A percentile compares a stretch with the other conserved stretches of the same genome.
Evolutionary conservation across 2,888 invertebrate species (phyloP).

Genomic region (Xanthia icteritia): DNA sequence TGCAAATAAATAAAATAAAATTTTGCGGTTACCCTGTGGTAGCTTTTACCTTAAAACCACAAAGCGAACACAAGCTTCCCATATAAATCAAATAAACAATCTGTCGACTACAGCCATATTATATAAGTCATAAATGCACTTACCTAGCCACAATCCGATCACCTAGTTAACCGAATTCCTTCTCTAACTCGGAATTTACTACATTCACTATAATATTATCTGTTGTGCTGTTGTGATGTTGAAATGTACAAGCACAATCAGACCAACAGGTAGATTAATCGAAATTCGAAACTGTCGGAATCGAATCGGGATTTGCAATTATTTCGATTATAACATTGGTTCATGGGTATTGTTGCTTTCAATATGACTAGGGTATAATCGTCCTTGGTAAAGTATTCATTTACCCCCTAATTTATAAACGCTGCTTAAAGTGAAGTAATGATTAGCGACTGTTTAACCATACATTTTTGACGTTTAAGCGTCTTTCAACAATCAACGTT

Average conservation of each 20-base stretch:
- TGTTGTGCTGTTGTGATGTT: slow-evolving; percentile 21
- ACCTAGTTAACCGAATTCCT: slow-evolving; percentile 39
- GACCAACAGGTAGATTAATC: background rate
- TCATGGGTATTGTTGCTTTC: background rate
- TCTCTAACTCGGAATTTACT: slow-evolving; percentile 37
- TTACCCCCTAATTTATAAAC: no score
- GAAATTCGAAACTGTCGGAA: slow-evolving; percentile 1
- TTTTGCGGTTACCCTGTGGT: no score
- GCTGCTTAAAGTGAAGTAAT: no score
- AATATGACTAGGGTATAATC: background rate
- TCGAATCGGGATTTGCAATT: slow-evolving; percentile 1
- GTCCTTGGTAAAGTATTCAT: background rate
- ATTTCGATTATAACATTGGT: slow-evolving; percentile 5
- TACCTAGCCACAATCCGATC: slow-evolving; percentile 21
- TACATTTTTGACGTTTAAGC: no score
- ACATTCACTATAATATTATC: slow-evolving; percentile 25
- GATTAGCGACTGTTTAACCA: no score
- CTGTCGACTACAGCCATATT: background rate
- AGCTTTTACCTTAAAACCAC: background rate
- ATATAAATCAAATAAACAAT: slow-evolving; percentile 25
- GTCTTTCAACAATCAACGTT: no score
- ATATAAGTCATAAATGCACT: slow-evolving; percentile 3
- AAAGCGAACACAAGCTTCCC: slow-evolving; percentile 13
- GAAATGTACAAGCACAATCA: slow-evolving; percentile 19
- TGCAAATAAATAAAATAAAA: no score